Percentiles rank a stretch among this genome's conserved stretches.
Evolutionary conservation across 2,888 invertebrate species (phyloP).

Genomic region (Lepidocyrtinus sp.): DNA sequence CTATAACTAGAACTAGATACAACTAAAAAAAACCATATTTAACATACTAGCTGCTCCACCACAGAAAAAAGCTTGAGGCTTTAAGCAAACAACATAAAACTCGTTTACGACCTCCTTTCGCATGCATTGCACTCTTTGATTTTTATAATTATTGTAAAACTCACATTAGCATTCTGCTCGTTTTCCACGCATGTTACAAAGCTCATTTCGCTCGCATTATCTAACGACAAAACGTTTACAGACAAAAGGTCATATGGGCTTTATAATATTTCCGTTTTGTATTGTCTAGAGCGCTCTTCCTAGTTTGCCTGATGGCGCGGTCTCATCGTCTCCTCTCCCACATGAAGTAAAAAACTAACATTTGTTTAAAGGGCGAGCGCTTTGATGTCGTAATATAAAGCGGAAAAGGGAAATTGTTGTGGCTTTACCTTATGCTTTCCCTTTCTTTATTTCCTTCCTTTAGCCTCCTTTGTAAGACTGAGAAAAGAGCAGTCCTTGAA

Average conservation of each 20-base stretch:
- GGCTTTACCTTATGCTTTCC: constrained; percentile 30
- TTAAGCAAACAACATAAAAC: too few species aligned
- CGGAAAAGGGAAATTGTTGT: constrained; percentile 43
- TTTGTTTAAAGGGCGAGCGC: constrained; percentile 1
- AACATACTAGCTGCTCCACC: not conserved
- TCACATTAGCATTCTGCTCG: constrained; percentile 26
- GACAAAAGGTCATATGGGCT: not conserved
- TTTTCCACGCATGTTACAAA: too few species aligned
- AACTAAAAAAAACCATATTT: not conserved
- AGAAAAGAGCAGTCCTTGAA: too few species aligned
- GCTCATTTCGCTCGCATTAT: not conserved
- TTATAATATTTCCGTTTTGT: constrained; percentile 11
- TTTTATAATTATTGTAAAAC: not conserved
- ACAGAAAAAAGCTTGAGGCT: not conserved
- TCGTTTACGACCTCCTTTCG: too few species aligned
- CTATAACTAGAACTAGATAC: not conserved
- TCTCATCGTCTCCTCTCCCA: not conserved
- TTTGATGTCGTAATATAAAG: not conserved
- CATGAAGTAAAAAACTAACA: not conserved
- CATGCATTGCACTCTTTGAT: not conserved
- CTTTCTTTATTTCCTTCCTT: constrained; percentile 11
- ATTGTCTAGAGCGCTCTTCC: not conserved
- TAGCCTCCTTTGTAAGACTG: too few species aligned
- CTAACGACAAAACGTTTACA: not conserved
- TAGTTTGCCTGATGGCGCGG: not conserved